Base-by-base conservation (phyloP, 1,140 invertebrate species). In the Nasonia longicornis region DNA sequence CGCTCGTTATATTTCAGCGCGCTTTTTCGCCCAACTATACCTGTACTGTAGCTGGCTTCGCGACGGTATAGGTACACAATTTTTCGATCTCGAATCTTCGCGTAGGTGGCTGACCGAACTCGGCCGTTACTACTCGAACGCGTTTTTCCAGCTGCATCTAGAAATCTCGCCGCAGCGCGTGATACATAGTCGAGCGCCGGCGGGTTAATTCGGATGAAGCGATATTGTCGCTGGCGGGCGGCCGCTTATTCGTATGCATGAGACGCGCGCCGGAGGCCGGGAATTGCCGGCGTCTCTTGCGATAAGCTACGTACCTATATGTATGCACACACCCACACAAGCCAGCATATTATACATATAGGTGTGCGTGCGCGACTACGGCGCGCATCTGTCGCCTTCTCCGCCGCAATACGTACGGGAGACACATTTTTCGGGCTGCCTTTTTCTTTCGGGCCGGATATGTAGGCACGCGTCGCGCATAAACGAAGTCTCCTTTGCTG, bases 151-250 rank as follows among this genome's bases (percentile, higher is more conserved):
- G 16, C 20, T n/a, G 4, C 16, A 58, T 58, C 3, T 3, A 3
- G 20, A 58, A 58, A 58, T 58, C 26, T 26, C 26, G 26, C 26
- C 26, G 16, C 6, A 6, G 16, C 16, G 20, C 52, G 16, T 6
- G 52, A n/a, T 20, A n/a, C 4, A 58, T 58, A 7, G 20, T 58
- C 4, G n/a, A 58, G n/a, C 45, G 35, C 31, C 48, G 22, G 14
- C 48, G 75, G n/a, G 48, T 38, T 79, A 79, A 71, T 79, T 79
- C 38, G 45, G 20, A 12, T 26, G 31, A 78, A 70, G 48, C 69
- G 70, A 73, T 66, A 73, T 66, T 7, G n/a, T 73, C 38, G 52
- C 35, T 3, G 14, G 22, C 35, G 1, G 11, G 52, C 16, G 20
- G 20, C 52, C 6, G 52, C 52, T 58, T 58, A 58, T 79, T 73